Evolutionary conservation across 2,888 invertebrate genomes (phyloP).

Genomic region (Aplocera efformata): DNA sequence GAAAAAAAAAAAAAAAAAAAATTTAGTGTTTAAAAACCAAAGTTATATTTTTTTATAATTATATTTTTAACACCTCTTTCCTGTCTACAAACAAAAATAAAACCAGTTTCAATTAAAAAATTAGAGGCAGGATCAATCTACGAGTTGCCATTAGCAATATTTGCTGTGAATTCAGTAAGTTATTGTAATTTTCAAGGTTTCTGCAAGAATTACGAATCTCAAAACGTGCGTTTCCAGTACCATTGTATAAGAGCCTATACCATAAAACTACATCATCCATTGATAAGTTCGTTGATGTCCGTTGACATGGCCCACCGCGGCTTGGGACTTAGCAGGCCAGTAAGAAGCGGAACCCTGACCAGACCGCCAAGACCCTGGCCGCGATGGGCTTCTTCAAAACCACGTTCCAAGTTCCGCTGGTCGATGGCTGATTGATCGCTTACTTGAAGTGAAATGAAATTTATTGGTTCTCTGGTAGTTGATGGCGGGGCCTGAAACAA

Average conservation of each 20-base stretch:
- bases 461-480: not conserved
- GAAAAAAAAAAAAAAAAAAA: too few relatives aligned
- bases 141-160: too few relatives aligned
- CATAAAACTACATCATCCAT: conserved; percentile 7
- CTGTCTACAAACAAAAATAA: too few relatives aligned
- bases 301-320: conserved; percentile 60
- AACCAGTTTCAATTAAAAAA: too few relatives aligned
- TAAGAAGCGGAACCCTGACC: conserved; percentile 81
- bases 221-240: too few relatives aligned
- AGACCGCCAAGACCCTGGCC: conserved; percentile 88
- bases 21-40: too few relatives aligned
- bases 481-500: conserved; percentile 13
- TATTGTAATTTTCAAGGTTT: too few relatives aligned
- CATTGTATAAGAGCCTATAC: not conserved
- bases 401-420: conserved; percentile 6
- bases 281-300: conserved; percentile 14
- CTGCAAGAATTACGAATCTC: too few relatives aligned
- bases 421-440: not conserved
- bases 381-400: conserved; percentile 32
- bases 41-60: too few relatives aligned
- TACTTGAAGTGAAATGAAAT: conserved; percentile 2
- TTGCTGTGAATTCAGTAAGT: too few relatives aligned
- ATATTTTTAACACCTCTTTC: too few relatives aligned
- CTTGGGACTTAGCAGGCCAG: conserved; percentile 95
- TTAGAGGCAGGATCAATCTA: too few relatives aligned